Base-by-base conservation (phyloP, 2,888 invertebrate species). In the Cyclophora punctaria region DNA sequence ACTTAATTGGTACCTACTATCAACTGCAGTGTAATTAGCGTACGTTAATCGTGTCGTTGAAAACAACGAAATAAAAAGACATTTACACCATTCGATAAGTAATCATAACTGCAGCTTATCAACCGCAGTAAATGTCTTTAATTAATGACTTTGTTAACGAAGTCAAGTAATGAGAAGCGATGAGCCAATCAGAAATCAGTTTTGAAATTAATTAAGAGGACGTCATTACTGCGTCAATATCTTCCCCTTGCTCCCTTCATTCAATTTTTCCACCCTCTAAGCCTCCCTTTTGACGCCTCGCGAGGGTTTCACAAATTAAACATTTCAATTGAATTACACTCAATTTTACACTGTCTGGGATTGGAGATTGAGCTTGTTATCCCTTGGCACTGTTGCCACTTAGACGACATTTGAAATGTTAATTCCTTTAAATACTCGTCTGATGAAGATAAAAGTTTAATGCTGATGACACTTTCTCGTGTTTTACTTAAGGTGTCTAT, bases 241-340 rank as follows among this genome's bases (percentile, higher is more conserved):
- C 61, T 58, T 69, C 56, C 60, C 52, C 50, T 51, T 51, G 37
- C 37, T 60, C 52, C 53, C 68, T 77, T 75, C 69, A 68, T 72
- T 64, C 66, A 67, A 77, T 74, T 78, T 75, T 64, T 75, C 74
- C 68, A 68, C 75, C 78, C 77, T 72, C 67, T 56, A 48, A 61
- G 66, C 70, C 72, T 75, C 74, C 80, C 80, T 79, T 78, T 79
- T 81, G 75, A 75, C 82, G 77, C 82, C 73, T 77, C 67, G 64
- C 58, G 67, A 70, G 80, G 78, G 76, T 65, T 67, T 69, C 66
- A 59, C 57, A 80, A 79, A 84, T 85, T 83, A 77, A 83, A 83
- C 67, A 74, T 60, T 66, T 59, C 71, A 76, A 79, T 81, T 75
- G 65, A 77, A 78, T 80, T 75, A 74, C 66, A 73, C 63, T 66